These are phyloP conservation scores for Phylloscopus trochiloides DNA, from an alignment of 2,113 vertebrate genomes.

Conservation along the genomic window DNA sequence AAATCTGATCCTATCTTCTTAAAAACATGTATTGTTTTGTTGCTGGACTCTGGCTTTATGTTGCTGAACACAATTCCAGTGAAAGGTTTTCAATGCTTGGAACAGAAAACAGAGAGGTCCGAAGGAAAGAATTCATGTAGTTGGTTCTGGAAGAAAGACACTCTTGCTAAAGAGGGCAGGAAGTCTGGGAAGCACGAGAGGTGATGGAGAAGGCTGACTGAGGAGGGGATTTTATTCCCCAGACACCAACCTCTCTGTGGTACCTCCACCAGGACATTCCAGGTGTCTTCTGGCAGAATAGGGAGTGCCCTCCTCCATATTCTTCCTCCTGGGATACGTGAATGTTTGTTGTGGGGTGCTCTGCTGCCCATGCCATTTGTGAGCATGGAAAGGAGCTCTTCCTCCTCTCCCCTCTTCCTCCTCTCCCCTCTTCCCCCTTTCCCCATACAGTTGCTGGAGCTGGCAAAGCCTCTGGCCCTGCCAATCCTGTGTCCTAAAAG, in stretches of 20 bases:
- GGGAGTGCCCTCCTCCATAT: neutral
- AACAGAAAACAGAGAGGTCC: neutral
- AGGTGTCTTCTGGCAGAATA: neutral
- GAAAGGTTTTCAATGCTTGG: neutral
- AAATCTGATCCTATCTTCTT: neutral
- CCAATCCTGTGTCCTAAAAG: neutral
- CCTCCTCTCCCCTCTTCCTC: neutral
- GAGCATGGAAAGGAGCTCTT: neutral
- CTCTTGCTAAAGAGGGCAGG: neutral
- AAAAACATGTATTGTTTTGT: neutral
- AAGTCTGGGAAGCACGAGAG: neutral
- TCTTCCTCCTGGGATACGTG: neutral
- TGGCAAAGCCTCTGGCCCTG: conserved; percentile 14
- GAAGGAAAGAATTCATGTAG: neutral
- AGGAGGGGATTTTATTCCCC: neutral
- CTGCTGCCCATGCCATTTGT: neutral
- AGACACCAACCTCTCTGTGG: neutral
- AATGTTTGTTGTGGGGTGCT: neutral
- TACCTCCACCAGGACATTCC: neutral
- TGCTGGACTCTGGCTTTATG: neutral
- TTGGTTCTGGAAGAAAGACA: neutral
- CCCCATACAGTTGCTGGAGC: neutral
- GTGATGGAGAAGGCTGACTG: neutral
- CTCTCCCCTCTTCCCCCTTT: neutral
- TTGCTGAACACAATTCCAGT: neutral